Conservation (phyloP, 37 sponge, comb jelly and placozoan species). For the Sycon ciliatum region DNA sequence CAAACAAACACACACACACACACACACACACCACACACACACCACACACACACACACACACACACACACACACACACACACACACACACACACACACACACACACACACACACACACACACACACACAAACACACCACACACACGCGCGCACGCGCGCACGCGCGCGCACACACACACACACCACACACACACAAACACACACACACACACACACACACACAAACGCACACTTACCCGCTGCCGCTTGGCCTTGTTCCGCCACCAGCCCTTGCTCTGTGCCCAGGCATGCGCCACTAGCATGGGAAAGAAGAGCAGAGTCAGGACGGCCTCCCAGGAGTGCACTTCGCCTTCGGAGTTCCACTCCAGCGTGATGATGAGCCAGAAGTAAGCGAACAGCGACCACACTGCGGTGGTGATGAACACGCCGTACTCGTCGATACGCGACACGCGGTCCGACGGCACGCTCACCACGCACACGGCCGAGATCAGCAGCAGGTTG, state of each 20-base stretch:
- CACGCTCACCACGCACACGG: constrained; percentile 42
- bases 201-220: not conserved
- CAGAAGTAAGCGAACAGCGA: constrained; percentile 59
- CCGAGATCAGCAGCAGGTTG: constrained; percentile 52
- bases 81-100: not conserved
- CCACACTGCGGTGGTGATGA: constrained; percentile 38
- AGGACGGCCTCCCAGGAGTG: constrained; percentile 43
- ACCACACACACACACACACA: constrained; percentile 5
- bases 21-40: constrained; percentile 5
- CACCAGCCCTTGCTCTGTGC: constrained; percentile 9
- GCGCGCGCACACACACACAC: not conserved
- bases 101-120: constrained; percentile 5
- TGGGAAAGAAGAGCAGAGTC: constrained; percentile 55
- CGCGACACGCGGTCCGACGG: constrained; percentile 25
- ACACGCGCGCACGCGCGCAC: not conserved
- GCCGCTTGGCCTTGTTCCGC: not conserved
- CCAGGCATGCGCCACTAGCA: constrained; percentile 38
- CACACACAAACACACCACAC: constrained; percentile 1
- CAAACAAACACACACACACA: not conserved
- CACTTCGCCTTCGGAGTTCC: constrained; percentile 21
- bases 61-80: not conserved
- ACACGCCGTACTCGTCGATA: constrained; percentile 46
- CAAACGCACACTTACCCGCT: not conserved
- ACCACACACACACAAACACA: not conserved
- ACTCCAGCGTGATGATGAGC: constrained; percentile 41